A percentile compares a stretch with the other conserved stretches of the same genome.
These are phyloP conservation scores for Nomada fucata DNA, from an alignment of 2,888 invertebrate species.

Conservation along the genomic window DNA sequence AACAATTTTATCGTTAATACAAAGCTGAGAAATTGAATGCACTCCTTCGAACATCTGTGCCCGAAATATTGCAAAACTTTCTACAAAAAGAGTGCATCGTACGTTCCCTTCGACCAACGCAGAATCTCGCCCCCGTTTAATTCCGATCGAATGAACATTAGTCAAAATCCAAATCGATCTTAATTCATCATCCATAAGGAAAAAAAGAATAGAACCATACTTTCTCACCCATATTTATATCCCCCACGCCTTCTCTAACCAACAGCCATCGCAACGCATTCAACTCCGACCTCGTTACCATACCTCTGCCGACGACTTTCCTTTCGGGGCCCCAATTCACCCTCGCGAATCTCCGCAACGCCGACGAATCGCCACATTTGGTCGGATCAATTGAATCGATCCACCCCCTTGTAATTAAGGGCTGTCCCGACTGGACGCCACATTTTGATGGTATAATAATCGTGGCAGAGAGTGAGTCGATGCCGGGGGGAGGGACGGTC, in stretches of 20 bases:
- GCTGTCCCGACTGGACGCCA: conserved; percentile 61
- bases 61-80: too few relatives aligned
- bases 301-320: not conserved
- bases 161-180: too few relatives aligned
- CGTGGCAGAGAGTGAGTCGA: conserved; percentile 44
- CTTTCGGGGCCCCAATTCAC: conserved; percentile 16
- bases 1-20: too few relatives aligned
- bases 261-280: not conserved
- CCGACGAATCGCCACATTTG: conserved; percentile 53
- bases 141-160: too few relatives aligned
- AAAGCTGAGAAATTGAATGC: too few relatives aligned
- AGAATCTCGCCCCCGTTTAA: too few relatives aligned
- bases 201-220: too few relatives aligned
- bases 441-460: conserved; percentile 73
- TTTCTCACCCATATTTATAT: not conserved
- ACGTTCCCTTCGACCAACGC: too few relatives aligned
- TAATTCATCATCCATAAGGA: not conserved
- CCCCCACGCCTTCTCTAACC: too few relatives aligned
- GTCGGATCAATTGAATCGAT: conserved; percentile 68
- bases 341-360: not conserved
- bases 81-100: too few relatives aligned
- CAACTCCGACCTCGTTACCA: conserved; percentile 4
- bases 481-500: conserved; percentile 29
- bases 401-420: conserved; percentile 68
- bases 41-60: too few relatives aligned